Evolutionary conservation across 1,140 invertebrate species (phyloP).

Genomic region (Phortica variegata): DNA sequence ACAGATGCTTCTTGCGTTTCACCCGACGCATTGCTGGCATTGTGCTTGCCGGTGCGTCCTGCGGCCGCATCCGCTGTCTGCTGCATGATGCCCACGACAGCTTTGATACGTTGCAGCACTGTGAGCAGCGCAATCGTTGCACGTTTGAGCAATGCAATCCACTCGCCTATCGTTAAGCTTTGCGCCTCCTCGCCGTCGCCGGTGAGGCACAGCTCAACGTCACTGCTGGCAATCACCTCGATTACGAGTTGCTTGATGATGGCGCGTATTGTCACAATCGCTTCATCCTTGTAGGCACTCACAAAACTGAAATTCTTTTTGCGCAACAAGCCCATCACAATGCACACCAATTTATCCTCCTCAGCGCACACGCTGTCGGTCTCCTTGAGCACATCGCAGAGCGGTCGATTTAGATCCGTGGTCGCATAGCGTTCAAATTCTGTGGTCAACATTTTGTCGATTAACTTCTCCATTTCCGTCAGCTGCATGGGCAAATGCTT

Average conservation of each 20-base stretch:
- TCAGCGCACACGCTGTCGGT: conserved; percentile 67
- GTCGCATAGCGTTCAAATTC: conserved; percentile 93
- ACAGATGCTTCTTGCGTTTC: conserved; percentile 54
- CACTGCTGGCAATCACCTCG: conserved; percentile 70
- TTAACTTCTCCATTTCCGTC: conserved; percentile 93
- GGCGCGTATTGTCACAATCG: conserved; percentile 83
- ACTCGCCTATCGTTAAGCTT: conserved; percentile 71
- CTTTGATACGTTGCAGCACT: conserved; percentile 65
- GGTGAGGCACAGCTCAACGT: conserved; percentile 65
- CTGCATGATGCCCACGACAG: conserved; percentile 72
- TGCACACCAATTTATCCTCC: conserved; percentile 82
- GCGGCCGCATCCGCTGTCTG: conserved; percentile 65
- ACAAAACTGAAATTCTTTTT: conserved; percentile 86
- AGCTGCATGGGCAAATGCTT: conserved; percentile 93
- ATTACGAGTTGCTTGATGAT: conserved; percentile 86
- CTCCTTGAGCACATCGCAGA: conserved; percentile 63
- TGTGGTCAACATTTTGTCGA: conserved; percentile 94
- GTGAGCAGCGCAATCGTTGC: conserved; percentile 70
- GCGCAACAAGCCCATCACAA: conserved; percentile 84
- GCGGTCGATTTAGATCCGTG: conserved; percentile 85
- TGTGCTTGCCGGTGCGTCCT: conserved; percentile 56
- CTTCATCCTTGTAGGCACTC: conserved; percentile 85
- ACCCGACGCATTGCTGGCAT: conserved; percentile 9
- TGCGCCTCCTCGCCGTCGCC: conserved; percentile 69
- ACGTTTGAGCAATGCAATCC: conserved; percentile 75